Base-by-base conservation (phyloP, 2,888 invertebrate genomes). In the Hirtodrosophila trivittata region DNA sequence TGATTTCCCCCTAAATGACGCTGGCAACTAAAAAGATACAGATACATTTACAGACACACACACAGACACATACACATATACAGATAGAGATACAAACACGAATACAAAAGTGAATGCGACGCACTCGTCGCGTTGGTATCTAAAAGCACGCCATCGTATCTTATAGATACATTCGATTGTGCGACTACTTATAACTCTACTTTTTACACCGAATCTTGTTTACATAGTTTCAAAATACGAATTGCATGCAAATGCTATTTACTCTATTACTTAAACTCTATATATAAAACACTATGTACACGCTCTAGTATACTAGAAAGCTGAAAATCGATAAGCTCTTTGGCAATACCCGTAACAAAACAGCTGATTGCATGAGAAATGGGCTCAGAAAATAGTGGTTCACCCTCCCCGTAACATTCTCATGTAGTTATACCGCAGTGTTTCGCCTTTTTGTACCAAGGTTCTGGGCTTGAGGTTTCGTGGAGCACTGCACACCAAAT, bases 301-400 rank as follows among this genome's bases (percentile, higher is more conserved):
- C 18, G 18, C 18, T 21, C 18, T 21, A 21, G 3, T 21, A 21
- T 21, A 21, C 3, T 2, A 5, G 2, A 71, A 43, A 47, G 38
- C 12, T 9, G 60, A 87, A 81, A 81, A 81, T 81, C 81, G 64
- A 81, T 81, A 87, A 70, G 54, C 50, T 42, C 58, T 54, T 45
- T 28, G 14, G 43, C 57, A 52, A 25, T 45, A 51, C 30, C 18
- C n/a, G n/a, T n/a, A n/a, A n/a, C n/a, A 21, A 32, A 66, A 43
- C 75, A 78, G 83, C 66, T 83, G 80, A 78, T 78, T 78, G 55
- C 50, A 58, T 60, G 59, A 35, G 50, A 42, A 57, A 63, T 41
- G 41, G 60, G 46, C 46, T 45, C 37, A 13, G 51, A 39, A 50
- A 66, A 18, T 33, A 46, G 42, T 33, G 42, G 42, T 55, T 18